phyloP scores from a whole-genome alignment of 1,140 invertebrate species.

The Calephelis virginiensis region DNA sequence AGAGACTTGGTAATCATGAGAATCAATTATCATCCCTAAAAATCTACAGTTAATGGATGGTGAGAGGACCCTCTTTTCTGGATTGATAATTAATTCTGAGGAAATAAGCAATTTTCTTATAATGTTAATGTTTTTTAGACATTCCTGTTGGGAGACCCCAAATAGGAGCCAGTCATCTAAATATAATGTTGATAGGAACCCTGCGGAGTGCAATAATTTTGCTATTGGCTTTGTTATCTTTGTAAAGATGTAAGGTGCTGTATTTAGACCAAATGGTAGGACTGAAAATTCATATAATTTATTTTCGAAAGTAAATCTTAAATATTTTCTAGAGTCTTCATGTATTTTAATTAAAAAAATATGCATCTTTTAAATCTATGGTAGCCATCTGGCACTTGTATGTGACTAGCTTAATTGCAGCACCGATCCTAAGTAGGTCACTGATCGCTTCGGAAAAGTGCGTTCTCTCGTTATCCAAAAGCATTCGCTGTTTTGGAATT shows the following conservation, averaged over 20 bases:
- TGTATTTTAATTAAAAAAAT: too few species aligned
- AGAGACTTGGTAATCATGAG: not conserved
- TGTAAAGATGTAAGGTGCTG: slow-evolving; percentile 23
- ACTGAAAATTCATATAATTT: too few species aligned
- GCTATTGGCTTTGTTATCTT: slow-evolving; percentile 1
- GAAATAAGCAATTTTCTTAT: not conserved
- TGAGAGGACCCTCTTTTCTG: not conserved
- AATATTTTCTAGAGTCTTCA: too few species aligned
- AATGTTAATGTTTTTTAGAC: not conserved
- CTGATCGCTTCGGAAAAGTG: too few species aligned
- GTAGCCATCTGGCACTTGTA: too few species aligned
- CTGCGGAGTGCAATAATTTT: slow-evolving; percentile 9
- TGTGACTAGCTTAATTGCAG: too few species aligned
- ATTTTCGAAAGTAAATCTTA: too few species aligned
- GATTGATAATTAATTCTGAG: slow-evolving; percentile 4
- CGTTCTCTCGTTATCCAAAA: too few species aligned
- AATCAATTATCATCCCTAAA: slow-evolving; percentile 6
- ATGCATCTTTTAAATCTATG: too few species aligned
- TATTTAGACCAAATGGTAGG: not conserved
- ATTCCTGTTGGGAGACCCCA: not conserved
- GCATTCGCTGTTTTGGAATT: too few species aligned
- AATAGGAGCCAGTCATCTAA: slow-evolving; percentile 11
- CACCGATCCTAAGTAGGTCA: too few species aligned
- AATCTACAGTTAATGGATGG: not conserved
- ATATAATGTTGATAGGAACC: slow-evolving; percentile 5